phyloP scores from a whole-genome alignment of 2,113 vertebrate genomes.

The Sylvietta virens region DNA sequence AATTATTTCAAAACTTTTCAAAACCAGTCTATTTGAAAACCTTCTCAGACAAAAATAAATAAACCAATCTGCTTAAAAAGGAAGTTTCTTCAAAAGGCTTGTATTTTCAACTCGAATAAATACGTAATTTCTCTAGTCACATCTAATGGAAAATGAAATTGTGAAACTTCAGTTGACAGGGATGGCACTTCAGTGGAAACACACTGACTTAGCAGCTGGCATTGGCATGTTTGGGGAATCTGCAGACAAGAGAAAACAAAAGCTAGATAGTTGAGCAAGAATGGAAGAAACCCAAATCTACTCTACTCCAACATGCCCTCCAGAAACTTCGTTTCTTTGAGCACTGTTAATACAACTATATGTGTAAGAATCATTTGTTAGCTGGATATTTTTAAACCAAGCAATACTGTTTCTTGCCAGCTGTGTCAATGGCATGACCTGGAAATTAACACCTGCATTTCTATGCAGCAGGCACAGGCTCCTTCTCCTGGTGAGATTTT shows the following conservation, averaged over 20 bases:
- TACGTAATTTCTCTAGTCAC: neutral
- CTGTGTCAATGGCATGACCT: neutral
- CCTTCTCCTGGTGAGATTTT: neutral
- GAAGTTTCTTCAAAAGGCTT: neutral
- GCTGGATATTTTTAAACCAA: neutral
- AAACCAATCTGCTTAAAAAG: neutral
- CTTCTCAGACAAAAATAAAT: neutral
- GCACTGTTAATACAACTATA: neutral
- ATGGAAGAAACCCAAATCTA: neutral
- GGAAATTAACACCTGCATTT: neutral
- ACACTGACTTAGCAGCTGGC: neutral
- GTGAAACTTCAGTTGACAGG: neutral
- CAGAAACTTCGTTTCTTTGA: neutral
- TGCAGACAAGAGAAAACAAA: neutral
- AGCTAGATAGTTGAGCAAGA: neutral
- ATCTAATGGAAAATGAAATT: neutral
- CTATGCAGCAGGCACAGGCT: neutral
- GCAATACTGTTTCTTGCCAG: neutral
- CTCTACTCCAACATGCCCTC: neutral
- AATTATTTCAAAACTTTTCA: slow-evolving; percentile 33
- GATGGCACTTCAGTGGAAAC: neutral
- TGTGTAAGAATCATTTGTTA: neutral
- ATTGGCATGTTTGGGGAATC: neutral
- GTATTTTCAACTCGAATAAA: neutral
- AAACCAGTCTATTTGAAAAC: slow-evolving; percentile 6